A percentile compares a stretch with the other conserved stretches of the same genome.
Evolutionary conservation across 2,888 invertebrate species (phyloP).

Genomic region (Melolontha melolontha): DNA sequence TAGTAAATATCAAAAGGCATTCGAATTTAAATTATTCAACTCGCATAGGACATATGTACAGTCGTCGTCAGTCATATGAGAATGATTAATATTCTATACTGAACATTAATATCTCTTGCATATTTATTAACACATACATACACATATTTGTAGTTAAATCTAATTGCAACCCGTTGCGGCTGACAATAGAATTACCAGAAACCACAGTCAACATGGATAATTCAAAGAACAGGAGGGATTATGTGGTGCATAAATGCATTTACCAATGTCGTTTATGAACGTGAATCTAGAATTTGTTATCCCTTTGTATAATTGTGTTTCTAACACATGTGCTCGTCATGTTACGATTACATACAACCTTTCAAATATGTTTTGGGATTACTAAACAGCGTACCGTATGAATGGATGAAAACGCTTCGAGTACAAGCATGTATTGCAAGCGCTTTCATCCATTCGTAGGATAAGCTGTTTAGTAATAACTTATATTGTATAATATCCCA

Average conservation of each 20-base stretch:
- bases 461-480: too few relatives aligned
- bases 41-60: not conserved
- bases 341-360: not conserved
- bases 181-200: not conserved
- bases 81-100: slow-evolving; percentile 15
- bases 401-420: not conserved
- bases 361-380: slow-evolving; percentile 8
- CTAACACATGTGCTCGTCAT: not conserved
- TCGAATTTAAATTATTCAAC: not conserved
- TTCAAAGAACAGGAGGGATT: not conserved
- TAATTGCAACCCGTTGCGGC: not conserved
- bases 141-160: slow-evolving; percentile 1
- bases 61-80: not conserved
- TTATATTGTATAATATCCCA: too few relatives aligned
- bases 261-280: too few relatives aligned
- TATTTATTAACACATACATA: not conserved
- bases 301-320: not conserved
- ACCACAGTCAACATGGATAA: not conserved
- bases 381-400: not conserved
- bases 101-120: slow-evolving; percentile 11
- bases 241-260: slow-evolving; percentile 1
- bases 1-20: slow-evolving; percentile 9
- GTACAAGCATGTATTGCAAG: not conserved
- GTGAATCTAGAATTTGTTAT: not conserved
- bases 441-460: too few relatives aligned